Percentiles rank a stretch among this genome's conserved stretches.
Conservation (phyloP, 2,888 invertebrate species). For the Leptopilina drosophilae region DNA sequence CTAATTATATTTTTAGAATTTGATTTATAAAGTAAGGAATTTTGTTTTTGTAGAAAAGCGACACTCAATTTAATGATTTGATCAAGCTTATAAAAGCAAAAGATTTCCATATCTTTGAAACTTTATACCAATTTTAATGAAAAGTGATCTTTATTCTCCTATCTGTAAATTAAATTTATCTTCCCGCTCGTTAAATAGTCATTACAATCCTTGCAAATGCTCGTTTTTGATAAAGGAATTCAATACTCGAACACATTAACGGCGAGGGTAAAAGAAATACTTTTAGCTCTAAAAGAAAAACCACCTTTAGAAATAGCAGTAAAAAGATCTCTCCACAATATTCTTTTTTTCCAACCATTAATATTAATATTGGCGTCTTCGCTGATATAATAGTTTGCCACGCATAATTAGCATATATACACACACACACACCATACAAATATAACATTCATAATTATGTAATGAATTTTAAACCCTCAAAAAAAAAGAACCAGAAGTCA, state of each 20-base stretch:
- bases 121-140: neutral
- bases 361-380: conserved; percentile 32
- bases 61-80: neutral
- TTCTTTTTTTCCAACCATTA: conserved; percentile 3
- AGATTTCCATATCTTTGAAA: neutral
- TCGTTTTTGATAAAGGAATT: conserved; percentile 5
- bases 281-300: neutral
- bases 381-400: conserved; percentile 7
- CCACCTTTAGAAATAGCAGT: neutral
- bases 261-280: neutral
- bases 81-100: neutral
- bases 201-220: conserved; percentile 1
- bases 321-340: neutral
- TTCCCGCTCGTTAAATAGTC: neutral
- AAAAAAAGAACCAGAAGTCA: neutral
- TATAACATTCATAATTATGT: neutral
- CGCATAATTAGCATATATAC: conserved; percentile 21
- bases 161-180: conserved; percentile 1
- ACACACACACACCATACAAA: neutral
- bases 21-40: too few relatives aligned
- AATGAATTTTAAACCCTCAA: neutral
- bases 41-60: neutral
- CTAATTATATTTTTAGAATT: too few relatives aligned
- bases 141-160: conserved; percentile 7
- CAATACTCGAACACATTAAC: neutral